Evolutionary conservation across 2,797 vertebrate genomes (phyloP), one percentile per base, ranked within the genome.

Genomic region (Ammospiza maritima): DNA sequence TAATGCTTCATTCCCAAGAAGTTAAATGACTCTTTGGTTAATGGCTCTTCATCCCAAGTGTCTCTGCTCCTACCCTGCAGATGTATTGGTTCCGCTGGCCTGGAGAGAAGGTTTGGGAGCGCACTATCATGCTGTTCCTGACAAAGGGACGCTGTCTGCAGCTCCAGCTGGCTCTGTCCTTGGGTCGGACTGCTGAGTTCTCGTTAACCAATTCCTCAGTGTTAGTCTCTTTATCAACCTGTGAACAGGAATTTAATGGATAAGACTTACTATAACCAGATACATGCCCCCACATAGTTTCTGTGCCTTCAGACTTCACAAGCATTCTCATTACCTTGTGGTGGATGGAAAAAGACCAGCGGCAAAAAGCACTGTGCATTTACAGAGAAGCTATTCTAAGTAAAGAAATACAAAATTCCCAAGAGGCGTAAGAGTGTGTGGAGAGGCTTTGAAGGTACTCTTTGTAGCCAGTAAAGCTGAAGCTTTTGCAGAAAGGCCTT

Each of bases 141-240:
- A 98, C 97, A 69, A 98, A 98, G 9, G 98, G 97, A 65, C 88
- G 96, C 94, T 98, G 98, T 75, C 97, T 96, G 3, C 94, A 88
- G 61, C 97, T 97, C 92, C 98, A 97, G 89, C 96, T 92, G 71
- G 65, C 87, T 74, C 97, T 97, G 73, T 98, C 98, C 95, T 98
- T 98, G 90, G 98, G 98, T 51, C 97, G 98, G 17, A 98, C 98
- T 2, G 97, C 40, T 81, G 97, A 4, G 1, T 51, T 94, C 74
- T 98, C 83, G 0, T 76, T 81, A 44, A 93, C 47, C 0, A 27
- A 69, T 71, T 97, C 97, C 29, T 98, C 98, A 0, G 98, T 98
- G 80, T 98, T 98, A 13, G 98, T 98, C 96, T 98, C 98, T 91
- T 98, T 98, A 94, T 98, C 98, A 32, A 98, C 98, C 98, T 98